Evolutionary conservation across 1,140 invertebrate genomes (phyloP), one percentile per base, ranked within the genome.

Genomic region (Caenorhabditis inopinata): DNA sequence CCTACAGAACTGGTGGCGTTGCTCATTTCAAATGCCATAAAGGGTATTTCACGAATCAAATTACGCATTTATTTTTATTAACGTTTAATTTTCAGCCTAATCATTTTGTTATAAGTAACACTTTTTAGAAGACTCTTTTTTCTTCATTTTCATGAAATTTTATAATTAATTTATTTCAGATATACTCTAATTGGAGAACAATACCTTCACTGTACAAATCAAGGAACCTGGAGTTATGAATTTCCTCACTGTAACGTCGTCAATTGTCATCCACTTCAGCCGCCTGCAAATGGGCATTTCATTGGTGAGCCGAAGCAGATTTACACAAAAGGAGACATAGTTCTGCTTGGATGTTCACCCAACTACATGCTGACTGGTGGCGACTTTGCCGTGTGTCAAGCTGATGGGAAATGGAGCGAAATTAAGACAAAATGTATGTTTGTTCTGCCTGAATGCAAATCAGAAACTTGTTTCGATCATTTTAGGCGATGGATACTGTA

Each of bases 351-450:
- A 46, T 96, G 94, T 89, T 90, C 92, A 3, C 91, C 92, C 47
- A 94, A 94, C 29, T 94, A 92, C 89, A 93, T 93, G 29, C 90
- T 95, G n/a, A 89, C 91, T 35, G 94, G 94, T 0, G 90, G 92
- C 1, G 86, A 91, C 5, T 93, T 93, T 88, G 92, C 93, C 7
- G 91, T 93, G 16, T 96, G 94, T 87, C 90, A 93, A 84, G 91
- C 92, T 2, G 92, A 91, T 79, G 94, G 94, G 21, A 92, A 93
- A 87, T 95, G 94, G 94, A 81, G 81, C 51, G 27, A 51, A 23
- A 58, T 82, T 29, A 27, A 46, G 23, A 82, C 78, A 11, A 80
- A 76, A 73, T 82, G 81, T 76, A 18, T 47, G 35, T 27, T 75
- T 75, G 45, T 48, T 75, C 48, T 75, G 74, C 25, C 21, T 48